Percentiles rank a stretch among this genome's conserved stretches.
phyloP scores from a whole-genome alignment of 2,888 invertebrate species.

The Netelia melanura region DNA sequence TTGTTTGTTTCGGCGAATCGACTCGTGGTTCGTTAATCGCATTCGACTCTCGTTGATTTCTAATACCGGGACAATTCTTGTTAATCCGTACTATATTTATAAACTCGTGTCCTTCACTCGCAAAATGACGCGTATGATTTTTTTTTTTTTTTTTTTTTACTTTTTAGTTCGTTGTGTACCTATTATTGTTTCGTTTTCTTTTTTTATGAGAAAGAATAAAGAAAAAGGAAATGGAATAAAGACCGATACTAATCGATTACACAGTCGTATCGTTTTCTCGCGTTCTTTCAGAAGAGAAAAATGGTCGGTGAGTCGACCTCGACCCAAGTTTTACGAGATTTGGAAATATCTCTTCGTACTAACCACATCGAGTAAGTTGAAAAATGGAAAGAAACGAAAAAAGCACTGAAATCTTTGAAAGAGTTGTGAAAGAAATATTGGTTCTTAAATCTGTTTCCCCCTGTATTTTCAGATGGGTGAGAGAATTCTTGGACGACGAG shows the following conservation, averaged over 20 bases:
- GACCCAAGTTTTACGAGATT: conserved; percentile 98
- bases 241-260: conserved; percentile 79
- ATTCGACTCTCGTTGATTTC: conserved; percentile 37
- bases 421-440: background rate
- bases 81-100: conserved; percentile 56
- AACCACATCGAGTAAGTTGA: conserved; percentile 98
- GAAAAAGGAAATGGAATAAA: conserved; percentile 68
- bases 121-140: conserved; percentile 6
- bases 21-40: background rate
- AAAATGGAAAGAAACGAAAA: conserved; percentile 23
- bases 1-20: conserved; percentile 6
- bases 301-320: conserved; percentile 99
- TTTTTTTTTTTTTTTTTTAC: background rate
- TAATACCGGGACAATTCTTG: conserved; percentile 64
- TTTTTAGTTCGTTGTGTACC: conserved; percentile 18
- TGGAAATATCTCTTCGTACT: conserved; percentile 99
- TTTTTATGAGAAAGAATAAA: conserved; percentile 16
- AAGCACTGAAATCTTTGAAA: background rate
- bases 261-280: conserved; percentile 85
- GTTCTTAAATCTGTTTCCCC: conserved; percentile 1
- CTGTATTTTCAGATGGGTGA: conserved; percentile 93
- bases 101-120: conserved; percentile 50
- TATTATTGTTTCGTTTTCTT: conserved; percentile 43
- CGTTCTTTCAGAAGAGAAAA: conserved; percentile 95
- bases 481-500: conserved; percentile 98